A percentile compares a stretch with the other conserved stretches of the same genome.
Evolutionary conservation across 2,113 vertebrate genomes (phyloP).

Genomic region (Clupea harengus): DNA sequence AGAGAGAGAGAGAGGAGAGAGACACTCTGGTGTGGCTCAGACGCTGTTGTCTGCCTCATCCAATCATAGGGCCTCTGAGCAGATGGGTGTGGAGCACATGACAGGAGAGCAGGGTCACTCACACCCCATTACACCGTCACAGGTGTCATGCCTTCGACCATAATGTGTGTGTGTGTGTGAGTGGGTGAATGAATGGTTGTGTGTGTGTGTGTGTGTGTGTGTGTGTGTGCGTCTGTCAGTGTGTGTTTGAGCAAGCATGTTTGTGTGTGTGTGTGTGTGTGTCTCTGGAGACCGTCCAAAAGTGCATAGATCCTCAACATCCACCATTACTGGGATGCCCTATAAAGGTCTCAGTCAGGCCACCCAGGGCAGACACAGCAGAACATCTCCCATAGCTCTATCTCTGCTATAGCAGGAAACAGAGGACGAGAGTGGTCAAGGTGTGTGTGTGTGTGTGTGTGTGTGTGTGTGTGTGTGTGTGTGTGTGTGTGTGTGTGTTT

Average conservation of each 20-base stretch:
- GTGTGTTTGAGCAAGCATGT: background rate
- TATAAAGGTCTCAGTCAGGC: too few species aligned
- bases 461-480: background rate
- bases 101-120: background rate
- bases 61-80: background rate
- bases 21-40: background rate
- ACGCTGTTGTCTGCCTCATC: background rate
- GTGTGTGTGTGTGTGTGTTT: background rate
- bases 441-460: background rate
- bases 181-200: background rate
- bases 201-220: background rate
- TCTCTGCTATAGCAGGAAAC: too few species aligned
- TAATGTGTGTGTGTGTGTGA: background rate
- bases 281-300: too few species aligned
- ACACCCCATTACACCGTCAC: background rate
- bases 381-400: too few species aligned
- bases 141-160: too few species aligned
- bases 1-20: background rate
- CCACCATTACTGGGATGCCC: too few species aligned
- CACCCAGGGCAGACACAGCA: too few species aligned
- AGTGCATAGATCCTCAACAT: too few species aligned
- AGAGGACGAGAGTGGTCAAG: too few species aligned
- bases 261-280: background rate
- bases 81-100: background rate
- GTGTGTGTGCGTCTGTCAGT: background rate